Base-by-base conservation (phyloP, 2,797 vertebrate species). In the Darevskia mixta region DNA sequence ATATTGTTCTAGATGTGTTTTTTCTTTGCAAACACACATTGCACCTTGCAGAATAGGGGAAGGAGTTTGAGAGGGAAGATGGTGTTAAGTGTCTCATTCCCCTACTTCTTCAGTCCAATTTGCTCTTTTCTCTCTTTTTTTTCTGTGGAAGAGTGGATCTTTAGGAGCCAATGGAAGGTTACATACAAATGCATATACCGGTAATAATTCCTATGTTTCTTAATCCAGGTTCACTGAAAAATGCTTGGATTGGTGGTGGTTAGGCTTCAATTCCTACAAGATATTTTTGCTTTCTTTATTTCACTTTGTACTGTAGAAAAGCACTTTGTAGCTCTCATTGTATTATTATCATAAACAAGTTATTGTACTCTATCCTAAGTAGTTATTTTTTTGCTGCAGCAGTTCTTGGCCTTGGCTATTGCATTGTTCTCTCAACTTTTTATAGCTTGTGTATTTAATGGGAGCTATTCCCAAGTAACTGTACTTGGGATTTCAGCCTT, bases 311-410 rank as follows among this genome's bases (percentile, higher is more conserved):
- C 43, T 23, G 71, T 64, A 73, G 79, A 73, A 4, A 73, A 86
- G 25, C 41, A 61, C n/a, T 41, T n/a, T 35, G 8, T 43, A 41
- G 10, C 38, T 84, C 49, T 72, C 27, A 41, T 76, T 35, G 5
- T 71, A 32, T 76, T 79, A 41, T 17, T 38, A 41, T 1, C 18
- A 55, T 29, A 23, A 71, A 55, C 55, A 38, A 17, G 61, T 8
- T n/a, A 3, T 49, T 77, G 13, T 69, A 32, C 43, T 83, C 66
- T 32, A 67, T 69, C 25, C 69, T 55, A 49, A 83, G 20, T 78
- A 77, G 20, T 69, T 87, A 49, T 13, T 77, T 83, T 83, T 38
- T n/a, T 87, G 71, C 69, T 66, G 10, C 73, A 49, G 43, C 80
- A 87, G 27, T 27, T 73, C 17, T 75, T 35, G 35, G 25, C 76